Base-by-base conservation (phyloP, 2,888 invertebrate species). In the Apotomis betuletana region DNA sequence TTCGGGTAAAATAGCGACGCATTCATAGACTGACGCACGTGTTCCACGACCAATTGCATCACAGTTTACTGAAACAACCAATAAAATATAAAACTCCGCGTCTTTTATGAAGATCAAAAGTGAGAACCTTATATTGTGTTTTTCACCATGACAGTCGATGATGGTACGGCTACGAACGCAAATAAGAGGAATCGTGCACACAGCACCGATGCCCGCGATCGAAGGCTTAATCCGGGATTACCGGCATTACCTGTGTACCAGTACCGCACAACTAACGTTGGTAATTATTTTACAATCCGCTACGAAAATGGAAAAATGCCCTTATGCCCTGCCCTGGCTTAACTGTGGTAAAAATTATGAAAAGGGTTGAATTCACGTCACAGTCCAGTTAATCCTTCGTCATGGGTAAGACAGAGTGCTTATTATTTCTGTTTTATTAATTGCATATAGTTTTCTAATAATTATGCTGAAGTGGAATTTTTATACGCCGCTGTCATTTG, bases 211-310 rank as follows among this genome's bases (percentile, higher is more conserved):
- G 65, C 65, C 55, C 55, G 38, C 38, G 65, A 57, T 65, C 65
- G 65, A 65, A 57, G 27, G 46, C 6, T 80, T 87, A 86, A 88
- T 84, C 83, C 83, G 69, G 69, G 81, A 64, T 70, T 70, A 70
- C 59, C 59, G 69, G 69, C 80, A 64, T 70, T 70, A 70, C 59
- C 59, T 54, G 64, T 65, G 55, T 65, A 46, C 52, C 15, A 38
- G 27, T 27, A 27, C 27, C 27, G 27, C 27, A 27, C 27, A 27
- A 27, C 58, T 38, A 58, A 51, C 64, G 52, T 59, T 67, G 72
- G 74, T 79, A 80, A 82, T 81, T 78, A 80, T 77, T 77, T 75
- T 70, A 72, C 63, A 69, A 74, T 69, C 64, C 54, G 15, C 15
- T 60, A 15, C 49, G 38, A 67, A 67, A 58, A 27, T 8, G 49